phyloP scores from a whole-genome alignment of 2,113 vertebrate genomes.

The Crotalus viridis region DNA sequence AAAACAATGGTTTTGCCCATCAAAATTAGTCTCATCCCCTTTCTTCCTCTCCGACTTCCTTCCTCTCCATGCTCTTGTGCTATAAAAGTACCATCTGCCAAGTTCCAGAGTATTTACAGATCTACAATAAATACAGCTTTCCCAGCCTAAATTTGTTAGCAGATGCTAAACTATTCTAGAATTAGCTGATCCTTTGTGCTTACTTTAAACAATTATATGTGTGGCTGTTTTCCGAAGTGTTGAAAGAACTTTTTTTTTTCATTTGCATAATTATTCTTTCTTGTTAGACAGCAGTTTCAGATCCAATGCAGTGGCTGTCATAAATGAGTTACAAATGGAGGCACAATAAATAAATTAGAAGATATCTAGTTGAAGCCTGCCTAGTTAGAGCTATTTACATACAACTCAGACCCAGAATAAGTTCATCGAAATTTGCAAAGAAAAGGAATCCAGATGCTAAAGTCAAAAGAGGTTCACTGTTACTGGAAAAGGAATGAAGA shows the following conservation, averaged over 20 bases:
- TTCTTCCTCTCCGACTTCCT: constrained; percentile 30
- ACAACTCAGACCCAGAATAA: constrained; percentile 43
- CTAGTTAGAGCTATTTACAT: constrained; percentile 48
- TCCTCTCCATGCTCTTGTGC: constrained; percentile 32
- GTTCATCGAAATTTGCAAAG: constrained; percentile 49
- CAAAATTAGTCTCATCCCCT: constrained; percentile 32
- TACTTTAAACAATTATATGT: constrained; percentile 63
- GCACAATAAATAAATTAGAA: constrained; percentile 55
- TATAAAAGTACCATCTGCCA: constrained; percentile 69
- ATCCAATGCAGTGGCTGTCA: constrained; percentile 50
- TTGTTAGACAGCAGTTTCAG: constrained; percentile 54
- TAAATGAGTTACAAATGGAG: constrained; percentile 41
- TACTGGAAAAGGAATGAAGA: constrained; percentile 47
- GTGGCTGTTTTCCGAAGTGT: constrained; percentile 52
- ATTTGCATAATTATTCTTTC: constrained; percentile 67
- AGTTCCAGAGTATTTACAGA: constrained; percentile 60
- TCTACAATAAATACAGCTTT: constrained; percentile 61
- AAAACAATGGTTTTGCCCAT: constrained; percentile 8
- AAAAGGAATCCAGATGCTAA: background rate
- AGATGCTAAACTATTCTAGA: constrained; percentile 64
- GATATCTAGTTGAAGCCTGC: constrained; percentile 40
- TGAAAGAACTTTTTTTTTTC: constrained; percentile 66
- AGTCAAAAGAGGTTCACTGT: constrained; percentile 49
- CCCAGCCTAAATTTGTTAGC: constrained; percentile 58
- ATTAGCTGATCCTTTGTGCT: constrained; percentile 57